Evolutionary conservation across 2,797 vertebrate genomes (phyloP).

Genomic region (Lerista edwardsae): DNA sequence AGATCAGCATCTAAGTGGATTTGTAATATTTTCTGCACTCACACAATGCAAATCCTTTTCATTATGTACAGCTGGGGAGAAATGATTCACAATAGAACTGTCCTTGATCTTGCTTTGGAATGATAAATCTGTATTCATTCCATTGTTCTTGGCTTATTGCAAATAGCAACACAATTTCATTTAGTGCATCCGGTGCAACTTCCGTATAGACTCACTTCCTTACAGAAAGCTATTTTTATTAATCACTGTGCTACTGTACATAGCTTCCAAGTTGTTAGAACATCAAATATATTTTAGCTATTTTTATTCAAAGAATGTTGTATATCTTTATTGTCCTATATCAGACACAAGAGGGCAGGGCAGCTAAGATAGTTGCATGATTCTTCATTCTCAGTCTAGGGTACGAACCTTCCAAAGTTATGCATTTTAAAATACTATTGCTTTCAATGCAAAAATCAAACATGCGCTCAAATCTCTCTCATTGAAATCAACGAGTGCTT

Average conservation of each 20-base stretch:
- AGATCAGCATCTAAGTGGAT: conserved; percentile 37
- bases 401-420: not conserved
- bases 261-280: not conserved
- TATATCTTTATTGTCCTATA: conserved; percentile 12
- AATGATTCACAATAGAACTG: not conserved
- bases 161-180: conserved; percentile 60
- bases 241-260: conserved; percentile 16
- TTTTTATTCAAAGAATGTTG: conserved; percentile 19
- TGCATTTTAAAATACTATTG: not conserved
- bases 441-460: not conserved
- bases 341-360: conserved; percentile 35
- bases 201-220: conserved; percentile 42
- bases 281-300: conserved; percentile 29
- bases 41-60: conserved; percentile 60
- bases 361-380: conserved; percentile 4
- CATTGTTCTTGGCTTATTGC: conserved; percentile 57
- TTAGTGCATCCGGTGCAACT: conserved; percentile 46
- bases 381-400: not conserved
- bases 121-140: conserved; percentile 63
- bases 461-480: not conserved
- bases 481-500: not conserved
- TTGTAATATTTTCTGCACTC: conserved; percentile 61
- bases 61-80: conserved; percentile 52
- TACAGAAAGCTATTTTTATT: conserved; percentile 44
- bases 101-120: conserved; percentile 66